Percentiles rank a stretch among this genome's conserved stretches.
phyloP scores from a whole-genome alignment of 2,113 vertebrate species.

The Malaclemys terrapin region DNA sequence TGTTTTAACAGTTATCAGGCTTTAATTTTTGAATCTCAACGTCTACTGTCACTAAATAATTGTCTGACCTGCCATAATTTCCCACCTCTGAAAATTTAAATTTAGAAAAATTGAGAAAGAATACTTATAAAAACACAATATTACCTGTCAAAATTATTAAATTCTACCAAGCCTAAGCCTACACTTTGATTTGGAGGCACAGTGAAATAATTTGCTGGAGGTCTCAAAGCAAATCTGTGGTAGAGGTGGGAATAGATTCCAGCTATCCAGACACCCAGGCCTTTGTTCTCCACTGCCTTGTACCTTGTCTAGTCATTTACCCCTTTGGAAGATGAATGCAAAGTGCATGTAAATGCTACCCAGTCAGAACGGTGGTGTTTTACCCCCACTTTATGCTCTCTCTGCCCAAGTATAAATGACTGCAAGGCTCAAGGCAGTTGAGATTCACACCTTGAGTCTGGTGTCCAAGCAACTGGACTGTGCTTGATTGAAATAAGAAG shows the following conservation, averaged over 20 bases:
- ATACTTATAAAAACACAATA: not conserved
- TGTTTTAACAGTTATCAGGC: not conserved
- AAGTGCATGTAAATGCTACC: not conserved
- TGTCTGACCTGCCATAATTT: not conserved
- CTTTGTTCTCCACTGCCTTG: not conserved
- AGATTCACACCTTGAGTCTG: not conserved
- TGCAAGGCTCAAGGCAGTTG: accelerated
- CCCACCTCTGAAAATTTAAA: not conserved
- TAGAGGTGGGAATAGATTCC: not conserved
- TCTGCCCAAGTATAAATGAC: not conserved
- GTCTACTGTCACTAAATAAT: not conserved
- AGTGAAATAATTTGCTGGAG: not conserved
- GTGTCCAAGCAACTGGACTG: too few relatives aligned
- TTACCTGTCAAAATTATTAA: not conserved
- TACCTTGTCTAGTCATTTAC: not conserved
- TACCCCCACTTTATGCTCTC: accelerated
- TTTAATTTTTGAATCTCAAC: not conserved
- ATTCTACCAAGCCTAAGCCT: not conserved
- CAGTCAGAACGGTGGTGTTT: not conserved
- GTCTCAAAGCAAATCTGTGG: not conserved
- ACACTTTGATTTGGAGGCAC: not conserved
- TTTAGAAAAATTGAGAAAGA: too few relatives aligned
- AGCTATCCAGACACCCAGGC: not conserved
- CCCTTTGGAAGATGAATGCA: not conserved
- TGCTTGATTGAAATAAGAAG: not conserved